Base-by-base conservation (phyloP, 2,888 invertebrate genomes). In the Boloria selene region DNA sequence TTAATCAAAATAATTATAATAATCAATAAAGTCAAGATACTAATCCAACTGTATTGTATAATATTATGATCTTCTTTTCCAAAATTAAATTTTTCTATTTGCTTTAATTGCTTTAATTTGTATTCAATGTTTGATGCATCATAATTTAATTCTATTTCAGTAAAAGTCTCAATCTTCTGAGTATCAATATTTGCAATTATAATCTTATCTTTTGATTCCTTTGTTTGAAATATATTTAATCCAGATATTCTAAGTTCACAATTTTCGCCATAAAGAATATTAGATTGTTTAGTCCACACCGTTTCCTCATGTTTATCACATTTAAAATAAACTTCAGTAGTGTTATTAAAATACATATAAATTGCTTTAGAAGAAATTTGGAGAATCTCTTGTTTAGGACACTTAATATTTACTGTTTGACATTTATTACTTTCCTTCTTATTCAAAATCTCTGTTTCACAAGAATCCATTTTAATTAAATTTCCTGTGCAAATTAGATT, bases 331-430 rank as follows among this genome's bases (percentile, higher is more conserved):
- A 45, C 45, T 45, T n/a, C 45, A 13, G 45, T 45, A 3, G 45
- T 45, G 3, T 44, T 61, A 22, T 52, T 61, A 51, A 61, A 61
- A 61, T 42, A 52, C 61, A 61, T 61, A 44, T 52, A 52, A n/a
- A 61, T 52, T 14, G 45, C 42, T 42, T 61, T 52, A 18, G 51
- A 7, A 10, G 45, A 61, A 18, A 61, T 52, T 52, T 52, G 13
- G 10, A 44, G 7, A 42, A 61, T 52, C 18, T 61, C 61, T 52
- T 61, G 22, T 2, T 10, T 7, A 13, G 61, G 50, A 52, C 22
- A 52, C 44, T 42, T 51, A 18, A 61, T 52, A 14, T 51, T 13
- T 18, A 52, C 61, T 5, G 42, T 18, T 18, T 61, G 14, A 53
- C 52, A 61, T 52, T 52, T 52, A 18, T 61, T 18, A 22, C 52